Evolutionary conservation across 1,140 invertebrate species (phyloP), one percentile per base, ranked within the genome.

Genomic region (Diabrotica undecimpunctata): DNA sequence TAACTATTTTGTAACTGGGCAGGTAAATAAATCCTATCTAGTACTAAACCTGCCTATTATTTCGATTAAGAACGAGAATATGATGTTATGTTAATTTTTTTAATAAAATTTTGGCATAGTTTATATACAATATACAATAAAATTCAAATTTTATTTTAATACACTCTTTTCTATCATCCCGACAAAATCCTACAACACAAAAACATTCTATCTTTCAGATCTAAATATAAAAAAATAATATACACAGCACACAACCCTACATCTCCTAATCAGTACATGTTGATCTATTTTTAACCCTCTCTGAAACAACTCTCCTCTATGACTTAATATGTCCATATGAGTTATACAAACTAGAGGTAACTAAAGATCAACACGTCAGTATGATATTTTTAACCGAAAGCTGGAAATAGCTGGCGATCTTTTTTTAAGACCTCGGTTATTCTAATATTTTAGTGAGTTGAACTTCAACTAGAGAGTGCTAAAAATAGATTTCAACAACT

Each of bases 11-110:
- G 66, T 72, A 61, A 72, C 67, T 65, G 67, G 71, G 71, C 71
- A 72, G 71, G 71, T 70, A 52, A 72, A 72, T 72, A 72, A 72
- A 72, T 55, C 71, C 71, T 72, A 68, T 69, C 63, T 69, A 71
- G 66, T 67, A 70, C 68, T 54, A 67, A 12, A 65, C 69, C 69
- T 72, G 69, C 69, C 69, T 72, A 57, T 65, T 69, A 68, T 70
- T 72, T 62, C 60, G 59, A 58, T 64, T 59, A 13, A 63, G 50
- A 68, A 62, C 25, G 52, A 50, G 65, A 66, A 52, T 46, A 61
- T 61, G 65, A 55, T 66, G 59, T 63, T 69, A 69, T 57, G 62
- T 63, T 67, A 67, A 56, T 63, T 58, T 60, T 68, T 67, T 68
- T 62, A 61, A 59, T 52, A 65, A 58, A 54, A 52, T 64, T 62